These are phyloP conservation scores for Cossypha dichroa DNA, from an alignment of 2,797 vertebrate genomes.

Conservation along the genomic window DNA sequence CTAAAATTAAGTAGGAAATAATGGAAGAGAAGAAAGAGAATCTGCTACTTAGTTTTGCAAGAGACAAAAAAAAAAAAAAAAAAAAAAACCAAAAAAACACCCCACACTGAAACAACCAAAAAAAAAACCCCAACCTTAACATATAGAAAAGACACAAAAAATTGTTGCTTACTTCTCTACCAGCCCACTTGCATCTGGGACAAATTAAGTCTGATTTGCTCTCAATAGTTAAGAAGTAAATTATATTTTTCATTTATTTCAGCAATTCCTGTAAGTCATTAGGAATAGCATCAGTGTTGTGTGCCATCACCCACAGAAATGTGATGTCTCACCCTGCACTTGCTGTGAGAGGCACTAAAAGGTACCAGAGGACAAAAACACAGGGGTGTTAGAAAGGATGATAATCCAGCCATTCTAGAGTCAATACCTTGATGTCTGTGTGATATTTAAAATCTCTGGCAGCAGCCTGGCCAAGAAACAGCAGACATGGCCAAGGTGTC, in stretches of 20 bases:
- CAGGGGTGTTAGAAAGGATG: accelerated
- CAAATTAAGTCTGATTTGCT: neutral
- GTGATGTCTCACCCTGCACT: neutral
- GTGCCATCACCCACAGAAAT: neutral
- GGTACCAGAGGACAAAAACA: neutral
- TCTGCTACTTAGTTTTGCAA: neutral
- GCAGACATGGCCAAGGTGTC: neutral
- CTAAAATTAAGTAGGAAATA: neutral
- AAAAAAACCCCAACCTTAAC: accelerated
- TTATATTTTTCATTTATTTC: neutral
- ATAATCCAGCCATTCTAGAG: neutral
- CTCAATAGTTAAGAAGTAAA: neutral
- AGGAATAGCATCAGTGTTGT: neutral
- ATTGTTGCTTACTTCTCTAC: neutral
- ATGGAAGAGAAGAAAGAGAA: neutral
- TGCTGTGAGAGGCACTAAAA: too few relatives aligned
- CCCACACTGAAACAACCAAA: too few relatives aligned
- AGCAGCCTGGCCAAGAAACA: neutral
- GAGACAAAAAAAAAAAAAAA: neutral
- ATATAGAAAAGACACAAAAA: neutral
- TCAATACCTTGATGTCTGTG: neutral
- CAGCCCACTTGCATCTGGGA: neutral
- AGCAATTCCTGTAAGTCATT: neutral
- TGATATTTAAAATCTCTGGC: neutral
- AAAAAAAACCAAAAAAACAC: too few relatives aligned